Evolutionary conservation across 2,888 invertebrate genomes (phyloP).

Genomic region (Noctuana brunneofusca): DNA sequence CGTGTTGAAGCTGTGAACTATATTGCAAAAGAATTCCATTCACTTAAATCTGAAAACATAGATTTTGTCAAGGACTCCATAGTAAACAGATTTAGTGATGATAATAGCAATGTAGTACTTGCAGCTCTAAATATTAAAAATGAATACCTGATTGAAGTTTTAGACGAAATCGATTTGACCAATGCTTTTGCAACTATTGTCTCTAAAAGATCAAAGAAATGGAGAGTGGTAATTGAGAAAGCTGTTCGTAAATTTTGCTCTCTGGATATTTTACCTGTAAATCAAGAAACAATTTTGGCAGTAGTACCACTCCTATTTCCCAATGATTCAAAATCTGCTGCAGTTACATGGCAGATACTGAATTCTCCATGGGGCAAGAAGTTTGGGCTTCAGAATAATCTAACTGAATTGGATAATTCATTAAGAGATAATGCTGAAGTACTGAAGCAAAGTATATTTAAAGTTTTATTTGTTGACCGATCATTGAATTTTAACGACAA

Average conservation of each 20-base stretch:
- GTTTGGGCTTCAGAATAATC: constrained; percentile 52
- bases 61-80: constrained; percentile 86
- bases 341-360: constrained; percentile 61
- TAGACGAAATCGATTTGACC: constrained; percentile 72
- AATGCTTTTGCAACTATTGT: constrained; percentile 78
- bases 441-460: constrained; percentile 59
- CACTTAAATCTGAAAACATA: constrained; percentile 75
- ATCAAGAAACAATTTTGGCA: constrained; percentile 82
- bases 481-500: constrained; percentile 53
- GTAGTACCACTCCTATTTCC: constrained; percentile 86
- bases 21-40: constrained; percentile 80
- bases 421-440: constrained; percentile 50
- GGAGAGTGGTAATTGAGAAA: constrained; percentile 65
- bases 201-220: constrained; percentile 64
- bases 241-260: constrained; percentile 77
- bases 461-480: constrained; percentile 58
- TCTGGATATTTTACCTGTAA: constrained; percentile 67
- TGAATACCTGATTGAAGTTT: constrained; percentile 60
- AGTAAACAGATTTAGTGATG: constrained; percentile 86
- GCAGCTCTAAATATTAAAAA: constrained; percentile 77
- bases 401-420: constrained; percentile 47
- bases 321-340: constrained; percentile 54
- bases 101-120: constrained; percentile 83
- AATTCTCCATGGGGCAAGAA: constrained; percentile 66
- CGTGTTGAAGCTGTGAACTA: constrained; percentile 86